Conservation (phyloP, 2,797 vertebrate species). For the Anas flavirostris region DNA sequence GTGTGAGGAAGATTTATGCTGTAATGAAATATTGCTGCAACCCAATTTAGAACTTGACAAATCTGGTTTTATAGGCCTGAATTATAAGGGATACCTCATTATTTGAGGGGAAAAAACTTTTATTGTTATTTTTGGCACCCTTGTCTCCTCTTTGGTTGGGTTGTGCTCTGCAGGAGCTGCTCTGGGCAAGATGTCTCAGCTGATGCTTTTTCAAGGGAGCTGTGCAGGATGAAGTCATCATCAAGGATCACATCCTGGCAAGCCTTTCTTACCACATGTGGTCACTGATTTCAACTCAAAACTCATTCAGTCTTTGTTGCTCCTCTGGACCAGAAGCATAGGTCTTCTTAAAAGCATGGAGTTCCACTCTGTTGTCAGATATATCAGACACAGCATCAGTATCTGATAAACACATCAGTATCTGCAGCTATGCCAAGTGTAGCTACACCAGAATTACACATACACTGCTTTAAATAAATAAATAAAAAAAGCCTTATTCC, state of each 20-base stretch:
- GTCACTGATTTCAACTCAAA: slow-evolving; percentile 10
- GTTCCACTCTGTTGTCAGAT: not conserved
- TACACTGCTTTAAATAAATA: not conserved
- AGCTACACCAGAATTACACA: not conserved
- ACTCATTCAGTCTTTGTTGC: not conserved
- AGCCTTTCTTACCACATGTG: not conserved
- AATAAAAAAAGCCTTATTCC: not conserved
- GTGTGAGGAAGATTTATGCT: slow-evolving; percentile 72
- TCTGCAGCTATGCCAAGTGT: no score
- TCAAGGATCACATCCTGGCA: slow-evolving; percentile 28
- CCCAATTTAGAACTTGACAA: slow-evolving; percentile 75
- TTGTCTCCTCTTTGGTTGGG: not conserved
- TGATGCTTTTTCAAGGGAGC: slow-evolving; percentile 23
- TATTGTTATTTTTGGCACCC: slow-evolving; percentile 44
- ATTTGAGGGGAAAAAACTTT: slow-evolving; percentile 25
- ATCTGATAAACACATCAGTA: no score
- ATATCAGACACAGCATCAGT: not conserved
- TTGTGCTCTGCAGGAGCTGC: slow-evolving; percentile 39
- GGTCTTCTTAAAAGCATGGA: not conserved
- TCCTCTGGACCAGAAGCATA: not conserved
- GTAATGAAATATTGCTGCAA: slow-evolving; percentile 75
- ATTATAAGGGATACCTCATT: slow-evolving; percentile 68
- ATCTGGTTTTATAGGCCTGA: slow-evolving; percentile 62
- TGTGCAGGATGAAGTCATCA: slow-evolving; percentile 24
- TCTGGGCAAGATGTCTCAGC: slow-evolving; percentile 38